Base-by-base conservation (phyloP, 2,888 invertebrate species). In the Sesamia inferens region DNA sequence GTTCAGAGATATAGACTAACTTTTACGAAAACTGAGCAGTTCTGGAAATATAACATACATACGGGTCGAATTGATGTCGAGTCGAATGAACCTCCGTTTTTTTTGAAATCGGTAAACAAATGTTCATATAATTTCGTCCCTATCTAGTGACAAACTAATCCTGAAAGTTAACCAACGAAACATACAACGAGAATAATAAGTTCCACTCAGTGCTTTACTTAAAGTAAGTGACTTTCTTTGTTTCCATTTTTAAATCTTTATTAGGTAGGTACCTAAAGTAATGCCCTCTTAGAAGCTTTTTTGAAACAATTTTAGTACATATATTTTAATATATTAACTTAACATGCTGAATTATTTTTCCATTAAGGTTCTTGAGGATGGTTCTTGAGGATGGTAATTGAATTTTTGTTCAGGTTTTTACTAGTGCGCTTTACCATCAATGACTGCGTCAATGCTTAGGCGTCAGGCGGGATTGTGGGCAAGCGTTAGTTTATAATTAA, bases 171-270 rank as follows among this genome's bases (percentile, higher is more conserved):
- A 67, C 63, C 22, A 54, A 55, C 55, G 48, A 8, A 2, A 31
- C 42, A 14, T 13, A 58, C 57, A 76, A 64, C 59, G 51, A 67
- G 44, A 77, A 71, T 39, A 67, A 59, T 58, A 71, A 39, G 19
- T 70, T 71, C 13, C 62, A 71, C 64, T 71, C 14, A 67, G 67
- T 5, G 19, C 39, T 67, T 64, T 48, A 76, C 71, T 76, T 59
- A 64, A 76, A 63, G 24, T 71, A 79, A 81, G 82, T 67, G 77
- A 5, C 51, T 67, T 70, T 81, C 70, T 71, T 81, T 81, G 82
- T 79, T 76, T 81, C 66, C 14, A 42, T 58, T 51, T 7, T 4
- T 39, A 54, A 58, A 81, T 81, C 58, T 51, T 51, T 8, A 51
- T 51, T 66, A 19, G 10, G 51, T 66, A 19, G 10, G 51, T 51